Percentiles rank a stretch among this genome's conserved stretches.
Evolutionary conservation across 2,113 vertebrate genomes (phyloP).

Genomic region (Scatophagus argus): DNA sequence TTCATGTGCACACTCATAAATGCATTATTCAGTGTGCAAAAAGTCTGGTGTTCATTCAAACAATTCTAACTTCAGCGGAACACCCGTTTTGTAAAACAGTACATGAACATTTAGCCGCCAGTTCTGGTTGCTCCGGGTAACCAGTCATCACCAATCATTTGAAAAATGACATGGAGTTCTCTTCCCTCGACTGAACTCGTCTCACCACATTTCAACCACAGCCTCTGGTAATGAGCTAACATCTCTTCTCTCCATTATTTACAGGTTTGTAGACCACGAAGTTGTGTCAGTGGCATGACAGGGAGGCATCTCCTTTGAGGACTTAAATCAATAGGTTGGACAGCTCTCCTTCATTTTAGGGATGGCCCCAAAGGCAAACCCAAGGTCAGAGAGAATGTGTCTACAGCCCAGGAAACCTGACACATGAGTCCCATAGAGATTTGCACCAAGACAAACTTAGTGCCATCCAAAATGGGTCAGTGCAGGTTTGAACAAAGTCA

Average conservation of each 20-base stretch:
- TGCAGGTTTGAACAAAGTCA: not conserved
- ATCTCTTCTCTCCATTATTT: conserved; percentile 36
- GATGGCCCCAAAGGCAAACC: conserved; percentile 16
- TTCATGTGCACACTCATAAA: conserved; percentile 56
- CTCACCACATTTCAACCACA: conserved; percentile 8
- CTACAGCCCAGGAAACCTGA: conserved; percentile 19
- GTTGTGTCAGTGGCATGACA: conserved; percentile 33
- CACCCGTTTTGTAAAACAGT: conserved; percentile 50
- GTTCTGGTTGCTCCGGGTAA: conserved; percentile 28
- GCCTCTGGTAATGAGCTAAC: conserved; percentile 48
- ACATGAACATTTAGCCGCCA: conserved; percentile 53
- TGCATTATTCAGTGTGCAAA: conserved; percentile 64
- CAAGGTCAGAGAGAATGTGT: conserved; percentile 37
- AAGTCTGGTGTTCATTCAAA: conserved; percentile 46
- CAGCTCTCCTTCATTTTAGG: conserved; percentile 25
- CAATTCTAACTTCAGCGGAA: conserved; percentile 55
- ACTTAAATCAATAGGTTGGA: conserved; percentile 43
- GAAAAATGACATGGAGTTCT: conserved; percentile 30
- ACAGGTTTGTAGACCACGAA: conserved; percentile 20
- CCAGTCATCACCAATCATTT: conserved; percentile 30
- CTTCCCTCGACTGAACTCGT: conserved; percentile 33
- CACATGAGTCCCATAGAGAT: conserved; percentile 4
- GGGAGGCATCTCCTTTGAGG: conserved; percentile 20
- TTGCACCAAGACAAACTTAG: conserved; percentile 6
- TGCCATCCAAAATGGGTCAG: not conserved